A percentile compares a stretch with the other conserved stretches of the same genome.
Conservation (phyloP, 2,113 vertebrate genomes). For the Tyrannus savana region DNA sequence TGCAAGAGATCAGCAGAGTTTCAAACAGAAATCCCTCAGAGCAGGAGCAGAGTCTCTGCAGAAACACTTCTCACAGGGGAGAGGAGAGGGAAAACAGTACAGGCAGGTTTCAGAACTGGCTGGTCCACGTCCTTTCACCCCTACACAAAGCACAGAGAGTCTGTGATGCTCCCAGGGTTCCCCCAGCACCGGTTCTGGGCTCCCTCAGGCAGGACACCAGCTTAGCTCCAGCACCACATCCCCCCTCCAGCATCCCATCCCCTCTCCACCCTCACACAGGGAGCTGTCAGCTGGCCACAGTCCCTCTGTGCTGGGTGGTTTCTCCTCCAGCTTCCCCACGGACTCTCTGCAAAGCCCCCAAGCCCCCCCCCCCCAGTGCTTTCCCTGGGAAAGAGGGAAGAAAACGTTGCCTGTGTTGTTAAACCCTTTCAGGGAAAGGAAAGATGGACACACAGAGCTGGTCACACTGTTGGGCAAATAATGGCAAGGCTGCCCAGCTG, state of each 20-base stretch:
- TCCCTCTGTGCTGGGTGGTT: not conserved
- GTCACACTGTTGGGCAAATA: not conserved
- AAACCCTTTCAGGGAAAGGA: accelerated
- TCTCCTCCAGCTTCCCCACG: not conserved
- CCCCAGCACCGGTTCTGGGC: no score
- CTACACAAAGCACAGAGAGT: not conserved
- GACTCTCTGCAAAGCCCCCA: not conserved
- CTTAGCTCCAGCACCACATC: not conserved
- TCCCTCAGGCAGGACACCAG: no score
- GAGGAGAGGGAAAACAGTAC: not conserved
- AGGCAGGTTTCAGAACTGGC: not conserved
- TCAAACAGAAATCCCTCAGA: not conserved
- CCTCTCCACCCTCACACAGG: no score
- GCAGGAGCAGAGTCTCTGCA: not conserved
- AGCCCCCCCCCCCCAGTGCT: not conserved
- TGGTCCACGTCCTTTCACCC: not conserved
- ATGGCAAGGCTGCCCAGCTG: not conserved
- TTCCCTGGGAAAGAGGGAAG: not conserved
- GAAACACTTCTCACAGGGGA: not conserved
- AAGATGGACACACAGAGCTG: not conserved
- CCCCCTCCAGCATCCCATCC: not conserved
- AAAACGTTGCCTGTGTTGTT: accelerated
- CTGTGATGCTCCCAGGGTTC: not conserved
- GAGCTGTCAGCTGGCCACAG: not conserved
- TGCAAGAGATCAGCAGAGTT: not conserved